Evolutionary conservation across 2,888 invertebrate genomes (phyloP).

Genomic region (Pilophorus perplexus): DNA sequence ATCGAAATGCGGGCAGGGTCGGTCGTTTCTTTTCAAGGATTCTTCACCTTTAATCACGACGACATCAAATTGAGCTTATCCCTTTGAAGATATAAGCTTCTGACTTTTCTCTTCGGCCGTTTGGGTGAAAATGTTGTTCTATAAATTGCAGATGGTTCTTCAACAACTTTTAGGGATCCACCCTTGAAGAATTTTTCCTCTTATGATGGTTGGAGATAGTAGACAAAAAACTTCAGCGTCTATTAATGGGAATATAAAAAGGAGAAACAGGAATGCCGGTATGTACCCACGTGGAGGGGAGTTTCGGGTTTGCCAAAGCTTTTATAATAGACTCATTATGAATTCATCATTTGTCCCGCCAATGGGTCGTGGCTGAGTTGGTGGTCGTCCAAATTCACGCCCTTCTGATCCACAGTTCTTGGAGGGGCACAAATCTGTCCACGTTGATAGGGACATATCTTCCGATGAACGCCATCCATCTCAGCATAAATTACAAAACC

Average conservation of each 20-base stretch:
- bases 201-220: no score
- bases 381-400: conserved; percentile 17
- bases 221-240: no score
- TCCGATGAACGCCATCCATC: background rate
- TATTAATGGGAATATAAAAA: background rate
- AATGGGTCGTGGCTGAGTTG: conserved; percentile 32
- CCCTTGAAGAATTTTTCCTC: background rate
- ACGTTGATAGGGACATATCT: conserved; percentile 17
- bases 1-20: no score
- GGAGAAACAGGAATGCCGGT: background rate
- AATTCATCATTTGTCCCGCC: conserved; percentile 35
- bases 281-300: conserved; percentile 5
- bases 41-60: no score
- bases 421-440: background rate
- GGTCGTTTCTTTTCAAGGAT: no score
- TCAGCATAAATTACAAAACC: background rate
- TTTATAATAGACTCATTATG: conserved; percentile 31
- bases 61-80: no score
- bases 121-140: no score
- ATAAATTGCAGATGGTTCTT: no score
- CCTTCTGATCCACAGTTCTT: conserved; percentile 10
- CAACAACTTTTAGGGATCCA: no score
- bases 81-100: no score
- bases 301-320: conserved; percentile 19
- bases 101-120: no score